A percentile compares a stretch with the other conserved stretches of the same genome.
Evolutionary conservation across 1,140 invertebrate genomes (phyloP).

Genomic region (Aphelinus atriplicis): DNA sequence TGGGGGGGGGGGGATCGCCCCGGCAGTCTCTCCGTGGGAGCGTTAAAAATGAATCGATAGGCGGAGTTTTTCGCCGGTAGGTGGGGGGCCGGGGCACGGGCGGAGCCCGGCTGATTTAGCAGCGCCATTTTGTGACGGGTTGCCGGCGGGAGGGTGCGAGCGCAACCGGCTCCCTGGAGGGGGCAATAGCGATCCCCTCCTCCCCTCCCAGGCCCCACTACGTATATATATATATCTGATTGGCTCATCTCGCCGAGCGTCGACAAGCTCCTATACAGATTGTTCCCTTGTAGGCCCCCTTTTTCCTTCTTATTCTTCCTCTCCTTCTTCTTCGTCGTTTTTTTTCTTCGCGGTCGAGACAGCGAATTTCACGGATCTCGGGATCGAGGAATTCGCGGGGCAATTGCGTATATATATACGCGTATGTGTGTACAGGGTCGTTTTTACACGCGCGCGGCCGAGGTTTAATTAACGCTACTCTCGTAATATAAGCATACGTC

Average conservation of each 20-base stretch:
- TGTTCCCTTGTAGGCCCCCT: conserved; percentile 59
- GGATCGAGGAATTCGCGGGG: conserved; percentile 27
- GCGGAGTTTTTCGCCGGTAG: conserved; percentile 64
- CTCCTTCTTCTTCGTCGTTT: not conserved
- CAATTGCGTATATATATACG: not conserved
- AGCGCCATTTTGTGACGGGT: conserved; percentile 68
- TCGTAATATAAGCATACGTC: not conserved
- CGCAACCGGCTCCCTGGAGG: conserved; percentile 23
- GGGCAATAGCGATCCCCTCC: conserved; percentile 60
- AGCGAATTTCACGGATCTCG: conserved; percentile 35
- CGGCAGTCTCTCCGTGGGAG: conserved; percentile 42
- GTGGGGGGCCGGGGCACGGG: conserved; percentile 52
- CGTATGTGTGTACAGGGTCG: not conserved
- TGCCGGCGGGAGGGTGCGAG: conserved; percentile 43
- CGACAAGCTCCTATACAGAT: conserved; percentile 65
- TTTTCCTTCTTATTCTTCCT: not conserved
- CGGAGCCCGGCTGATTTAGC: conserved; percentile 66
- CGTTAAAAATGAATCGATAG: conserved; percentile 67
- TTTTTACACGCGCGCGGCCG: not conserved
- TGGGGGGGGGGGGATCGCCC: conserved; percentile 45
- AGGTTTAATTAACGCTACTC: conserved; percentile 10
- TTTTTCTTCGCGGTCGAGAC: not conserved
- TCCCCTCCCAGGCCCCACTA: conserved; percentile 21
- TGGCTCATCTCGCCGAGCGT: conserved; percentile 61
- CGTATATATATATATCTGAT: conserved; percentile 45